Evolutionary conservation across 2,797 vertebrate species (phyloP), one percentile per base, ranked within the genome.

Genomic region (Gymnoscopelus microlampas): DNA sequence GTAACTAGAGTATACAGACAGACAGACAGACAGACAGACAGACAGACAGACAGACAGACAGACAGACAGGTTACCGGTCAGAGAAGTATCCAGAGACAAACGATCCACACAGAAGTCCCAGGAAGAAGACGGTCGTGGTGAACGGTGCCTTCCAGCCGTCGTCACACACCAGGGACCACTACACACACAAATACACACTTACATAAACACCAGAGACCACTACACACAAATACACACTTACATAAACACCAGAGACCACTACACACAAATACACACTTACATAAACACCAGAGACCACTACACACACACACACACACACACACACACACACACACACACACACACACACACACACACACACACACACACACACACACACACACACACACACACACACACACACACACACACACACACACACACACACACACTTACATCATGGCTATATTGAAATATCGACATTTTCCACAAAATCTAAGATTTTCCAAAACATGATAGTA

Each of bases 51-150:
- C 44, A 32, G 24, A 29, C 13, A 12, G 14, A 67, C 47, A 32
- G 24, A 13, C 13, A 12, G 14, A 59, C 57, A 12, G 50, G 47
- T 47, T 94, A 95, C 95, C 91, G 94, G 92, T 95, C 95, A 78
- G 94, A 95, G 58, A 95, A 86, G 74, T 94, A 94, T 82, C 95
- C 95, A 0, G 93, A 95, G 59, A 94, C 1, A 73, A 94, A 93
- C 19, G 93, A 94, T 78, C 95, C 94, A 0, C 89, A 0, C 57
- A 95, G 87, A 63, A 95, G 92, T 0, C 95, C 95, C 80, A 90
- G 79, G 19, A 93, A 95, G 76, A 93, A 95, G 47, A 95, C 72
- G 67, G 95, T 95, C 67, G 86, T 80, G 19, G 89, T 88, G 70
- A 95, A 53, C 0, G 95, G 94, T 56, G 80, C 81, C 77, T 95